These are phyloP conservation scores for Peromyscus maniculatus DNA, from an alignment of 2,113 vertebrate species.

Conservation along the genomic window DNA sequence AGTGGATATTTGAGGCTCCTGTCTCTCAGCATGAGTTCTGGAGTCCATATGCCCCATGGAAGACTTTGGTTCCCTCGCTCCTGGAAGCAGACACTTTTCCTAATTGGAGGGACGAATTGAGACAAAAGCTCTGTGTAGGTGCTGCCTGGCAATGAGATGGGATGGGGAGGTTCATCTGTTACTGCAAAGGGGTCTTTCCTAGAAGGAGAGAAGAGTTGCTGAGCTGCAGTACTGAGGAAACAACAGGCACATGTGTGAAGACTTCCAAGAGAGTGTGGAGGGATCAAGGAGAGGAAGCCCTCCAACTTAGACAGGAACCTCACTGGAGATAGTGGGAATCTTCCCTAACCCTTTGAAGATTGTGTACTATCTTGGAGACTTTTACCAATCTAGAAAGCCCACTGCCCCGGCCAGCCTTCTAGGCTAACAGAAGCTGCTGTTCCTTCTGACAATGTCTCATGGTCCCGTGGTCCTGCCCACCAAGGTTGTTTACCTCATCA, in stretches of 20 bases:
- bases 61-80: not conserved
- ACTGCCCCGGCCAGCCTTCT: not conserved
- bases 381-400: not conserved
- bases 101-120: not conserved
- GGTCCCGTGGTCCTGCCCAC: not conserved
- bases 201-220: not conserved
- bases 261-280: not conserved
- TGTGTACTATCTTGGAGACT: not conserved
- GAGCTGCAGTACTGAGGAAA: not conserved
- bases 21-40: not conserved
- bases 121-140: not conserved
- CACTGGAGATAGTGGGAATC: not conserved
- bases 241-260: not conserved
- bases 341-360: not conserved
- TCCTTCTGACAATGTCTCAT: not conserved
- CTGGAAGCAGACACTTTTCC: not conserved
- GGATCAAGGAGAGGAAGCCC: not conserved
- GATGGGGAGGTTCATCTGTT: not conserved
- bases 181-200: not conserved
- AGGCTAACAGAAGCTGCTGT: not conserved
- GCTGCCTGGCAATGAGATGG: not conserved
- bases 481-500: not conserved
- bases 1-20: not conserved
- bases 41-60: not conserved
- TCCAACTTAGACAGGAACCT: not conserved